Evolutionary conservation across 2,113 vertebrate genomes (phyloP), one percentile per base, ranked within the genome.

Genomic region (Steatornis caripensis): DNA sequence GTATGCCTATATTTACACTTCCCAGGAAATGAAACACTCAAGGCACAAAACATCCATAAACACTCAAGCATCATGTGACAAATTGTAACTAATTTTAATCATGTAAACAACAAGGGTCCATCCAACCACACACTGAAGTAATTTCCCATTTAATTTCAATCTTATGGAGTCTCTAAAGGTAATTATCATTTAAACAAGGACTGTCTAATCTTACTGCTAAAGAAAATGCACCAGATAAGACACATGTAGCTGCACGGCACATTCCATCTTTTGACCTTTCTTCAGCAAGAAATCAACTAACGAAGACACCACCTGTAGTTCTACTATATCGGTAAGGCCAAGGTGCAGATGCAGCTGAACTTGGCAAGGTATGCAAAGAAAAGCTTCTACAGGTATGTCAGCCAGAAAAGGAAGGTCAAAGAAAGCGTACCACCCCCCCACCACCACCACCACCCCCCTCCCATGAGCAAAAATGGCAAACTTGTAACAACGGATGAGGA

Each of bases 81-180:
- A 93, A 89, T 1, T 65, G 83, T 24, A 93, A 88, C 95, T 94
- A 94, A 95, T 97, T 96, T 96, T 92, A 95, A 93, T 78, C 88
- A 53, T 30, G 92, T 87, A 94, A 96, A 94, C 96, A 96, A 83
- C 85, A 92, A 96, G 88, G 74, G 88, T 90, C 95, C 80, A 87
- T 68, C 76, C 75, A 80, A 86, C 2, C 1, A 72, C 88, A 89
- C 65, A 39, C 39, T 75, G 76, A 90, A 90, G 72, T 61, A 54
- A 92, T 68, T 92, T 93, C 80, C 64, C 90, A 84, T 76, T 95
- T 95, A 77, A 95, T 92, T 95, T 94, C 76, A 90, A 65, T 54
- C 53, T 77, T 68, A 90, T 19, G 78, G 64, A 89, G 74, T 93
- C 53, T 89, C 68, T 90, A 26, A 93, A 78, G 43, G 69, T 75